phyloP scores from a whole-genome alignment of 30 jellyfish, hydroid and myxozoan species.

The Chrysaora quinquecirrha region DNA sequence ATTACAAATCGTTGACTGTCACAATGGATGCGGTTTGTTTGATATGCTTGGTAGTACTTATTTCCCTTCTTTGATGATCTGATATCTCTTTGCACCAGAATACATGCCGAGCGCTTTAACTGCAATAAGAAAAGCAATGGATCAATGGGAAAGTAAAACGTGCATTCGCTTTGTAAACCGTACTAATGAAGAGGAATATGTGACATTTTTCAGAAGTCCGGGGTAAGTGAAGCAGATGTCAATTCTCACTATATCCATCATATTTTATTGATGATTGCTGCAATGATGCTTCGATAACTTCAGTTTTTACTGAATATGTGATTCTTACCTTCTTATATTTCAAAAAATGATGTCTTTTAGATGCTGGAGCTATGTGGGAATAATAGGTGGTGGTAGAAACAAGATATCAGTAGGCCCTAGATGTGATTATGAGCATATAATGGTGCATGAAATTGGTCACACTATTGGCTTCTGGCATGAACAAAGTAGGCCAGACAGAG shows the following conservation, averaged over 20 bases:
- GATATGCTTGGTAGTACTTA: not conserved
- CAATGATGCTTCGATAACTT: not conserved
- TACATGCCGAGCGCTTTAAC: slow-evolving; percentile 77
- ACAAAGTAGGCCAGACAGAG: too few relatives aligned
- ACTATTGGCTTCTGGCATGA: slow-evolving; percentile 87
- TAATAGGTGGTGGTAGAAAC: slow-evolving; percentile 76
- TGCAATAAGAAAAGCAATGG: slow-evolving; percentile 83
- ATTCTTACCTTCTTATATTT: not conserved
- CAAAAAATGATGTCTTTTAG: slow-evolving; percentile 52
- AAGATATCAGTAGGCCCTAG: slow-evolving; percentile 93
- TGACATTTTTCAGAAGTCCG: slow-evolving; percentile 85
- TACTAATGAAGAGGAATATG: slow-evolving; percentile 78
- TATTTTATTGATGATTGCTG: not conserved
- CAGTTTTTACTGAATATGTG: not conserved
- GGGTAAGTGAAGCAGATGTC: slow-evolving; percentile 53
- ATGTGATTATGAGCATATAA: slow-evolving; percentile 93
- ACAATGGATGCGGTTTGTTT: too few relatives aligned
- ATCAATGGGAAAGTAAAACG: slow-evolving; percentile 92
- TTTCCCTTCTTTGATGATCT: not conserved
- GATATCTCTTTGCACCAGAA: slow-evolving; percentile 36
- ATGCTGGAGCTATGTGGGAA: slow-evolving; percentile 99
- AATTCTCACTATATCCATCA: not conserved
- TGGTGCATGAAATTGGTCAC: slow-evolving; percentile 98
- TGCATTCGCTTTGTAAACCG: slow-evolving; percentile 87
- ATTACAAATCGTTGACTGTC: too few relatives aligned